Base-by-base conservation (phyloP, 2,113 vertebrate species). In the Thryonomys swinderianus region DNA sequence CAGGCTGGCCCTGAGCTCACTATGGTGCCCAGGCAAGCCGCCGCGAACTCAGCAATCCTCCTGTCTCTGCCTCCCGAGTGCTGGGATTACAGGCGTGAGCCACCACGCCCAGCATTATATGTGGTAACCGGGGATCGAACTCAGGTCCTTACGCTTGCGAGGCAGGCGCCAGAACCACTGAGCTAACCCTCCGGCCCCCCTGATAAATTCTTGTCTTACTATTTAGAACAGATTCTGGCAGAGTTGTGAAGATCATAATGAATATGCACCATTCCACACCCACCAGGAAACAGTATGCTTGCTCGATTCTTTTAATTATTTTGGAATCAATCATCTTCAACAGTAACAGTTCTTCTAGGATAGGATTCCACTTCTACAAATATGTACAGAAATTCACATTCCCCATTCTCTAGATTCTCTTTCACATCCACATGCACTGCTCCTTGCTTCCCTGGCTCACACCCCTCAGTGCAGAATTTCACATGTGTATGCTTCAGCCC, bases 391-490 rank as follows among this genome's bases (percentile, higher is more conserved):
- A 99, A 99, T 83, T 99, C 99, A 48, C 98, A 99, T 95, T 98
- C 98, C 91, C 99, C 99, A 53, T 97, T 99, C 97, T 99, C 97
- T 73, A 98, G 98, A 97, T 99, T 99, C 99, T 99, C 99, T 98
- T 98, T 99, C 71, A 99, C 98, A 97, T 99, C 99, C 34, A 98
- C 98, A 34, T 99, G 99, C 67, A 99, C 99, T 0, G 99, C 99
- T 93, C 99, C 99, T 85, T 97, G 99, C 86, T 98, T 98, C 61
- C 99, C 99, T 1, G 99, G 98, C 96, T 99, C 99, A 0, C 98
- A 99, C n/a, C 99, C 99, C 93, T 99, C 98, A 30, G 99, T 99
- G 98, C 99, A 99, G 98, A 99, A 99, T 97, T 99, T 99, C 67
- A 99, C 98, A 62, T 99, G 98, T 98, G 99, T 99, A n/a, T 99